Base-by-base conservation (phyloP, 2,888 invertebrate genomes). In the Coenonympha arcania region DNA sequence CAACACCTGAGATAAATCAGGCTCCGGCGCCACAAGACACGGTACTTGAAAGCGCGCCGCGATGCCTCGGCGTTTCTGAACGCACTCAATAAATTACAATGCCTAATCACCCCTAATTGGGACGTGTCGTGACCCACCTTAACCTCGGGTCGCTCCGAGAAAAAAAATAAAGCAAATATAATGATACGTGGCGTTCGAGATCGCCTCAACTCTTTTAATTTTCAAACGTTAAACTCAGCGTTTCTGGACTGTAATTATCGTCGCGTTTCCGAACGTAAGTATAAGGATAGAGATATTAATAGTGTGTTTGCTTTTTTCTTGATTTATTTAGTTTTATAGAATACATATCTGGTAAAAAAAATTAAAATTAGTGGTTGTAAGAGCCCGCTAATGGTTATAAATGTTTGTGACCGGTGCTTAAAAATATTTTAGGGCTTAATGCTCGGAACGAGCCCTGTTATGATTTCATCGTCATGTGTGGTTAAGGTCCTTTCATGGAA, bases 251-350 rank as follows among this genome's bases (percentile, higher is more conserved):
- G 76, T 85, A 84, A 85, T 85, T 85, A 85, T 81, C 76, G 68
- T 73, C 69, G 70, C 68, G 66, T 77, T 76, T 73, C 76, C 70
- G 73, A 75, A 73, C 72, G 62, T 83, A 85, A 83, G 79, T 82
- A 85, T 81, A 83, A 73, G 82, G 82, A 85, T 85, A 82, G 79
- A 85, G 82, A 83, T 84, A 84, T 84, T 84, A 84, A 84, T 84
- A 77, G 75, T 69, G 69, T 81, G 76, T 84, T 82, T 81, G 74
- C 71, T 78, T 80, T 81, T 83, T 83, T 70, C 71, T 73, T 81
- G 76, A 81, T 84, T 82, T 85, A 79, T 81, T 75, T 75, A 68
- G 68, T 73, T 78, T 81, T 79, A 77, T 79, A 77, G 74, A 75
- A n/a, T n/a, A n/a, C n/a, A n/a, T n/a, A n/a, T 76, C 77, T 66